A percentile compares a stretch with the other conserved stretches of the same genome.
phyloP scores from a whole-genome alignment of 2,888 invertebrate species.

The Drosophila recens region DNA sequence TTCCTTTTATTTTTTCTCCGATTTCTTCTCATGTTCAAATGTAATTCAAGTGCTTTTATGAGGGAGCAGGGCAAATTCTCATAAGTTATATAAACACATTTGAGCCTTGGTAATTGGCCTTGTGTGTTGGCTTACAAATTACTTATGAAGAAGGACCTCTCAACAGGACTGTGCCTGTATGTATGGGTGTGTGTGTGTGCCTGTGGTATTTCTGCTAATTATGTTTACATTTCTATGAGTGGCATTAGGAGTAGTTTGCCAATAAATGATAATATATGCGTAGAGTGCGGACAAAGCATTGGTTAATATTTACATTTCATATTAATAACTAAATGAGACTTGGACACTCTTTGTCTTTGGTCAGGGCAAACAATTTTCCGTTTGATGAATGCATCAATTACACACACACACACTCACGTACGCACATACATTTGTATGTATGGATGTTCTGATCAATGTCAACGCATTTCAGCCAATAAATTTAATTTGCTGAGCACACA shows the following conservation, averaged over 20 bases:
- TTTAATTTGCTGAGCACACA: slow-evolving; percentile 61
- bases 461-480: slow-evolving; percentile 64
- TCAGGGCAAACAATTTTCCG: slow-evolving; percentile 49
- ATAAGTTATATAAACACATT: slow-evolving; percentile 56
- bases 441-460: slow-evolving; percentile 61
- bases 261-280: slow-evolving; percentile 29
- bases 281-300: slow-evolving; percentile 18
- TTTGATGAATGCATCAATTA: slow-evolving; percentile 61
- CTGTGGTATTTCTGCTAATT: slow-evolving; percentile 62
- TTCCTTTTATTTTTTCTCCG: not conserved
- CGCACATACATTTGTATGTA: slow-evolving; percentile 4
- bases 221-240: slow-evolving; percentile 65
- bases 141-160: slow-evolving; percentile 12
- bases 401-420: slow-evolving; percentile 7
- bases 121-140: slow-evolving; percentile 31
- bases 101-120: slow-evolving; percentile 51
- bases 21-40: slow-evolving; percentile 14
- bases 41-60: slow-evolving; percentile 28
- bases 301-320: slow-evolving; percentile 65
- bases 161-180: not conserved
- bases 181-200: slow-evolving; percentile 18
- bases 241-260: slow-evolving; percentile 31
- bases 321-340: slow-evolving; percentile 66
- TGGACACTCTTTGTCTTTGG: slow-evolving; percentile 27
- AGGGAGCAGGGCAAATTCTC: slow-evolving; percentile 44